Percentiles rank a stretch among this genome's conserved stretches.
These are phyloP conservation scores for Myathropa florea DNA, from an alignment of 2,888 invertebrate genomes.

Conservation along the genomic window DNA sequence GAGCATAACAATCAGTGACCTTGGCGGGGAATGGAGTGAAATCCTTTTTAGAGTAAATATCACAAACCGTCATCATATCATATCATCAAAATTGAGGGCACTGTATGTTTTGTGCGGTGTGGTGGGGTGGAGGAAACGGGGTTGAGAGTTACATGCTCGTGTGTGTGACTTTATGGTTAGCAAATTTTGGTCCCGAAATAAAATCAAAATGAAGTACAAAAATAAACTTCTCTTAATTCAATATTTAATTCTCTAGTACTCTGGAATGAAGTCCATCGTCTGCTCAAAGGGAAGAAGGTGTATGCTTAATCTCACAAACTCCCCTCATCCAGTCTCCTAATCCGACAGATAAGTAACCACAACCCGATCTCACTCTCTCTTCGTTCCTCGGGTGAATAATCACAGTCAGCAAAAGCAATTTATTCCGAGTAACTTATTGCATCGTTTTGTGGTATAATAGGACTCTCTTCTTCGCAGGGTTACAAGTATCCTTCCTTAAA, in stretches of 20 bases:
- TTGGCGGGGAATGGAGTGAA: neutral
- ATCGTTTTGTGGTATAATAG: slow-evolving; percentile 29
- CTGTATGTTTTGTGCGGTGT: neutral
- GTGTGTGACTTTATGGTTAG: slow-evolving; percentile 19
- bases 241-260: slow-evolving; percentile 18
- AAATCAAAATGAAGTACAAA: slow-evolving; percentile 35
- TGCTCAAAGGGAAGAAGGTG: neutral
- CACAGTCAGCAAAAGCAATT: slow-evolving; percentile 48
- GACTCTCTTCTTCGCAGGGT: neutral
- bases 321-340: neutral
- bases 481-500: slow-evolving; percentile 39
- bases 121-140: neutral
- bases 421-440: slow-evolving; percentile 54
- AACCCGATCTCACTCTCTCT: neutral
- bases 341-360: neutral
- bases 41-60: neutral
- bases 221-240: slow-evolving; percentile 20
- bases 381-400: slow-evolving; percentile 28
- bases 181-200: slow-evolving; percentile 25
- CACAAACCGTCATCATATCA: neutral
- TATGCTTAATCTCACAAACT: neutral
- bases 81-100: neutral
- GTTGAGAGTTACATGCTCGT: too few species aligned
- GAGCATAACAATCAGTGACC: slow-evolving; percentile 27
- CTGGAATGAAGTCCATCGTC: neutral